Evolutionary conservation across 2,888 invertebrate genomes (phyloP).

Genomic region (Hoplodrina ambigua): DNA sequence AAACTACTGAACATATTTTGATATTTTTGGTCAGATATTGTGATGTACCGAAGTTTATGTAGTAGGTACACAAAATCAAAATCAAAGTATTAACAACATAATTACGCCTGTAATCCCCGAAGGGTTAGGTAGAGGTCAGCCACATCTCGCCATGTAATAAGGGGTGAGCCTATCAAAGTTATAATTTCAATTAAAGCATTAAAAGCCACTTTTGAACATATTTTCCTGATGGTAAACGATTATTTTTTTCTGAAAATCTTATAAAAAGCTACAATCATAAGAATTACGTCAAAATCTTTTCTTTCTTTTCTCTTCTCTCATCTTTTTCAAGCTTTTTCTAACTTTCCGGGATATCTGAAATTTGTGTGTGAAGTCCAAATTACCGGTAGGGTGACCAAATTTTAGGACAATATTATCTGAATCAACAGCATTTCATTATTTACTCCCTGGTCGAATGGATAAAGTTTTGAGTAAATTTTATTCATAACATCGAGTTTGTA

Average conservation of each 20-base stretch:
- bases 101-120: too few relatives aligned
- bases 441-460: slow-evolving; percentile 75
- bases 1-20: not conserved
- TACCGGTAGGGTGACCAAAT: slow-evolving; percentile 38
- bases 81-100: too few relatives aligned
- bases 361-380: slow-evolving; percentile 56
- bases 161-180: too few relatives aligned
- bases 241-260: not conserved
- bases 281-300: slow-evolving; percentile 57
- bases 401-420: slow-evolving; percentile 14
- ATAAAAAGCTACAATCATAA: slow-evolving; percentile 19
- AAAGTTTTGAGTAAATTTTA: slow-evolving; percentile 61
- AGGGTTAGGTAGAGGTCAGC: too few relatives aligned
- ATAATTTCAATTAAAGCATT: too few relatives aligned
- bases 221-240: too few relatives aligned
- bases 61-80: too few relatives aligned
- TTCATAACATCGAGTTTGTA: slow-evolving; percentile 86
- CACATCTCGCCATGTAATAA: too few relatives aligned
- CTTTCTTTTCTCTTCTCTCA: slow-evolving; percentile 49
- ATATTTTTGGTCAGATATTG: too few relatives aligned
- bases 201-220: too few relatives aligned
- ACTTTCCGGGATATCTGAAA: slow-evolving; percentile 44
- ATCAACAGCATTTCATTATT: slow-evolving; percentile 85
- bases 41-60: too few relatives aligned
- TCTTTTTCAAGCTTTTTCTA: slow-evolving; percentile 56